phyloP scores from a whole-genome alignment of 1,140 invertebrate genomes.

The Scaptomyza pallida region DNA sequence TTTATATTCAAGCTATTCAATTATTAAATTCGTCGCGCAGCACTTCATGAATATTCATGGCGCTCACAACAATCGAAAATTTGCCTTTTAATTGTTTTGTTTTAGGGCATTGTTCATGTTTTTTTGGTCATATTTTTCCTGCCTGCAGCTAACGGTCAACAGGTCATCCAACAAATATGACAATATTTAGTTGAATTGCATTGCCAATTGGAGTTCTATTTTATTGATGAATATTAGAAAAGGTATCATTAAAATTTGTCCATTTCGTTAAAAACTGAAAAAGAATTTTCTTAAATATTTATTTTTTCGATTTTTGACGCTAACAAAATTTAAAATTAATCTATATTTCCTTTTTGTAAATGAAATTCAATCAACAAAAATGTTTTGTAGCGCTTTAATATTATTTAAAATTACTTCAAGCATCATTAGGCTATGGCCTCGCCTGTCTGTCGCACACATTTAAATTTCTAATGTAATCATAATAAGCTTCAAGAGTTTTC shows the following conservation, averaged over 20 bases:
- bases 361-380: background rate
- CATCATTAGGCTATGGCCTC: conserved; percentile 12
- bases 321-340: too few relatives aligned
- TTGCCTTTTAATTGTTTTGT: conserved; percentile 71
- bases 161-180: conserved; percentile 19
- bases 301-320: too few relatives aligned
- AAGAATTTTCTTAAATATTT: too few relatives aligned
- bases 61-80: conserved; percentile 67
- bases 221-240: conserved; percentile 1
- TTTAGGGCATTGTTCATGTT: conserved; percentile 13
- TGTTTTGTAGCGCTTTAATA: conserved; percentile 2
- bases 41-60: conserved; percentile 74
- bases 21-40: conserved; percentile 58
- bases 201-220: background rate
- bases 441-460: conserved; percentile 25
- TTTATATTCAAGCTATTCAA: conserved; percentile 74
- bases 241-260: too few relatives aligned
- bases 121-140: conserved; percentile 11
- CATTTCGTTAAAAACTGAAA: too few relatives aligned
- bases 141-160: conserved; percentile 23
- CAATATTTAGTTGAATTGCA: background rate
- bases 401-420: background rate
- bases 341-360: too few relatives aligned
- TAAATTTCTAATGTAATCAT: conserved; percentile 32
- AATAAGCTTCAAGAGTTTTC: conserved; percentile 31